A percentile compares a stretch with the other conserved stretches of the same genome.
These are phyloP conservation scores for Yponomeuta malinellus DNA, from an alignment of 2,888 invertebrate species.

Conservation along the genomic window DNA sequence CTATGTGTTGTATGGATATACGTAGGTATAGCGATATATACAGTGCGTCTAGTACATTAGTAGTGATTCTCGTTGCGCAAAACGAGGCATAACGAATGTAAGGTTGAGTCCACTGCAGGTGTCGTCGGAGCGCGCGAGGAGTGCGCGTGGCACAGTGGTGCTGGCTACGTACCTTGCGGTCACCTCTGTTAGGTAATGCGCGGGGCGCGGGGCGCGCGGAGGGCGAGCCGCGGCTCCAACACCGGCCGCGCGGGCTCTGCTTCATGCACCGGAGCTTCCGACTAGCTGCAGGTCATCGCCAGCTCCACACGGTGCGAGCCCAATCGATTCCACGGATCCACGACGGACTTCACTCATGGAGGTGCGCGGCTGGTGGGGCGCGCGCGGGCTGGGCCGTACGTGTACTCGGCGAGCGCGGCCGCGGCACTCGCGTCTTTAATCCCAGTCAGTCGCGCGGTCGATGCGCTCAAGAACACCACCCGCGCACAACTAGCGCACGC, in stretches of 20 bases:
- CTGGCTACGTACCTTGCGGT: constrained; percentile 9
- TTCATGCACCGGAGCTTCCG: constrained; percentile 26
- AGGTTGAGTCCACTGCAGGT: neutral
- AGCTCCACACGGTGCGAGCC: constrained; percentile 32
- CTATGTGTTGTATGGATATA: neutral
- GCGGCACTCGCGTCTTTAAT: constrained; percentile 65
- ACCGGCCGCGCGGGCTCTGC: neutral
- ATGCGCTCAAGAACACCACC: constrained; percentile 46
- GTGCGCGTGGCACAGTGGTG: neutral
- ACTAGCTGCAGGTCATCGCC: constrained; percentile 46
- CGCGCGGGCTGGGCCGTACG: constrained; percentile 36
- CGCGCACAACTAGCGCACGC: constrained; percentile 57
- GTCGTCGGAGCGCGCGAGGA: neutral
- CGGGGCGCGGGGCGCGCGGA: constrained; percentile 23
- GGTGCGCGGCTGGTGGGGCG: constrained; percentile 51
- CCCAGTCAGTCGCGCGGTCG: constrained; percentile 44
- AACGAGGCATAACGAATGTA: neutral
- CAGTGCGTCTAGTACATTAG: neutral
- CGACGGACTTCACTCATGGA: constrained; percentile 41
- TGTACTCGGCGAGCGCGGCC: constrained; percentile 46
- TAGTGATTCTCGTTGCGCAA: neutral
- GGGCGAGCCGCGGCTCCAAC: neutral
- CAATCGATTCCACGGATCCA: constrained; percentile 36
- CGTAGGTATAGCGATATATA: neutral
- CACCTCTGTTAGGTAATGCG: constrained; percentile 8